Conservation (phyloP, 1,140 invertebrate genomes). For the Drosophila pseudoananassae region DNA sequence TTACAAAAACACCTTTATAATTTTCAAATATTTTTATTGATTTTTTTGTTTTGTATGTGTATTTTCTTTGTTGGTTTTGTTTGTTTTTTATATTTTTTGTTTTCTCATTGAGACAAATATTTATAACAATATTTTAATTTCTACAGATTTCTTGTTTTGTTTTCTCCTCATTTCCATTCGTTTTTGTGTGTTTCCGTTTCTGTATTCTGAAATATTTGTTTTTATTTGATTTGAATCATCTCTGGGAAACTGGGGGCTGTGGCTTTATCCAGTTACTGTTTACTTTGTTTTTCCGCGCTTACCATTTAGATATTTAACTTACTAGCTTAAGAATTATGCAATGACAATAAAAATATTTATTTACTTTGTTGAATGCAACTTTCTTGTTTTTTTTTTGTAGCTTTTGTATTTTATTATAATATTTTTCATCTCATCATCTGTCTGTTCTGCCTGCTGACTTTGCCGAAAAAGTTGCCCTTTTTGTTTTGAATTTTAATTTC, state of each 20-base stretch:
- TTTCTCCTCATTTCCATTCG: conserved; percentile 10
- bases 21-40: conserved; percentile 50
- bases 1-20: conserved; percentile 5
- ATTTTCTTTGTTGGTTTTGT: conserved; percentile 64
- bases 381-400: conserved; percentile 19
- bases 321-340: conserved; percentile 81
- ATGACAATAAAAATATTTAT: conserved; percentile 81
- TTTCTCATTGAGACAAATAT: conserved; percentile 81
- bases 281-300: conserved; percentile 68
- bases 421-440: conserved; percentile 11
- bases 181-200: conserved; percentile 1
- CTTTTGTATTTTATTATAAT: conserved; percentile 15
- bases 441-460: conserved; percentile 10
- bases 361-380: conserved; percentile 62
- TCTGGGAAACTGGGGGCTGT: conserved; percentile 20
- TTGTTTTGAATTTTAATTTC: conserved; percentile 6
- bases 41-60: conserved; percentile 47
- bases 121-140: conserved; percentile 80
- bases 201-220: conserved; percentile 2
- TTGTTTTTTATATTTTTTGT: conserved; percentile 15
- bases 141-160: conserved; percentile 50
- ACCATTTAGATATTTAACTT: conserved; percentile 77
- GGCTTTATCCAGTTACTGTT: conserved; percentile 31
- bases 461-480: conserved; percentile 45
- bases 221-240: conserved; percentile 15